Base-by-base conservation (phyloP, 2,113 vertebrate species). In the Amphiprion ocellaris region DNA sequence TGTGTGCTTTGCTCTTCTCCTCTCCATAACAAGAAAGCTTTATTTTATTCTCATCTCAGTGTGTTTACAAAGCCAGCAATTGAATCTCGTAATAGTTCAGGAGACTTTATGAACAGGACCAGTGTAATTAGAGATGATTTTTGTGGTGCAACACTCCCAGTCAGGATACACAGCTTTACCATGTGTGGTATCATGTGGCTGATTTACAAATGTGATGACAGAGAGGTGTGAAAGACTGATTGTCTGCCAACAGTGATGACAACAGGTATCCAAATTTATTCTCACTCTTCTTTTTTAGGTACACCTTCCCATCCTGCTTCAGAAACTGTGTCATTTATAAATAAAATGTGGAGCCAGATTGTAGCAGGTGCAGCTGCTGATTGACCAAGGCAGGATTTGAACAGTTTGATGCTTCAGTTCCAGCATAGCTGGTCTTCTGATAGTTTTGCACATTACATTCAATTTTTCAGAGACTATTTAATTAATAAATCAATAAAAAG, bases 311-410 rank as follows among this genome's bases (percentile, higher is more conserved):
- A 37, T 46, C n/a, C 53, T 56, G 69, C 59, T 74, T 24, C 46
- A 53, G 16, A 78, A 81, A 81, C 47, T 77, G 68, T 88, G 76
- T 71, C 76, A 83, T 58, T 26, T 77, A 65, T 81, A 82, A 84
- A 82, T 79, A 66, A 76, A 77, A 62, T 39, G 19, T 50, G 39
- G 12, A 10, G 55, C 10, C 53, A 62, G 15, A 76, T 75, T 64
- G 52, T 12, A 58, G 67, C 37, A 60, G 30, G 30, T 46, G 52
- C 23, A 54, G 17, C 61, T 37, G 46, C 21, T 62, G 50, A 80
- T 52, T 50, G 26, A 49, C 46, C 47, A 49, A 17, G 37, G 30
- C 0, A 3, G 4, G 17, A 72, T 44, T 70, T 23, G 61, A 63
- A 21, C 16, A 9, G 41, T 30, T 21, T 67, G 37, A 66, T 37